A percentile compares a stretch with the other conserved stretches of the same genome.
Evolutionary conservation across 2,797 vertebrate genomes (phyloP).

Genomic region (Syngnathus acus): DNA sequence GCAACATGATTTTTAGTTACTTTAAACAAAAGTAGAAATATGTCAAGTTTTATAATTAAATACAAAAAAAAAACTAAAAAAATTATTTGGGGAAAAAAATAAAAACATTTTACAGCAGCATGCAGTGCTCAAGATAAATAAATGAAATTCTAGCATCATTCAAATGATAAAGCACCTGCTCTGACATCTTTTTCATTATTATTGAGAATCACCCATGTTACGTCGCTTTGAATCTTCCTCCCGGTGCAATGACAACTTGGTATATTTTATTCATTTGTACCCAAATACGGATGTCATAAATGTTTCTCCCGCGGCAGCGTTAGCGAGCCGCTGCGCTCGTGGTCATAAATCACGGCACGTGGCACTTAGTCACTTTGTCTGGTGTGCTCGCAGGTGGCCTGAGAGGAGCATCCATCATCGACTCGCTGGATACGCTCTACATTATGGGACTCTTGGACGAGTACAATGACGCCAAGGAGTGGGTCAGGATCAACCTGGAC

Average conservation of each 20-base stretch:
- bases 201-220: no score
- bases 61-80: no score
- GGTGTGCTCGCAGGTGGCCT: conserved; percentile 77
- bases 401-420: conserved; percentile 87
- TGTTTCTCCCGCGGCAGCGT: not conserved
- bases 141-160: no score
- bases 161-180: no score
- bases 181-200: no score
- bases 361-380: conserved; percentile 10
- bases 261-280: not conserved
- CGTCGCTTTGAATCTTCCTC: no score
- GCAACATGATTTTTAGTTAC: no score
- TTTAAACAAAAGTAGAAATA: no score
- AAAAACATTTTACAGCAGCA: no score
- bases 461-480: conserved; percentile 87
- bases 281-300: not conserved
- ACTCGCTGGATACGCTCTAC: conserved; percentile 91
- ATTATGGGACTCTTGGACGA: conserved; percentile 93
- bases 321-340: not conserved
- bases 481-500: conserved; percentile 87
- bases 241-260: not conserved
- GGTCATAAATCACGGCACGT: not conserved
- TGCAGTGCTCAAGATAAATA: no score
- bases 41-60: no score
- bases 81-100: no score